Evolutionary conservation across 2,113 vertebrate genomes (phyloP).

Genomic region (Corythoichthys haematopterus): DNA sequence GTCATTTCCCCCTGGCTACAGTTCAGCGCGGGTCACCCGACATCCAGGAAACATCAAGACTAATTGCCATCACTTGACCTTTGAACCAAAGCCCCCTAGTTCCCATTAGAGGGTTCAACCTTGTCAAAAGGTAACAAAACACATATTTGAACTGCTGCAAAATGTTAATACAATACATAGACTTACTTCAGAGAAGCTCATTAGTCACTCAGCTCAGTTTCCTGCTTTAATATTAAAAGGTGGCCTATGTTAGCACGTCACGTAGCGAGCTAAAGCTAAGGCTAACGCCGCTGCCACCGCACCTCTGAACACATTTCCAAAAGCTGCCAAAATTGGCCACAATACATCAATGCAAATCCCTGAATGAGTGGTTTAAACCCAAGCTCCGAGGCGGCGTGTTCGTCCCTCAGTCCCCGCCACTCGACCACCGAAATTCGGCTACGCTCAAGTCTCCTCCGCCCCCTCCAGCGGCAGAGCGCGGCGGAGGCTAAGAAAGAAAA

Average conservation of each 20-base stretch:
- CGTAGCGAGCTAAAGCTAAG: conserved; percentile 58
- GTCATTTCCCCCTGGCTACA: conserved; percentile 4
- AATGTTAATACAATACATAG: conserved; percentile 11
- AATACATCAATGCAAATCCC: not conserved
- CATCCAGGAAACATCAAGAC: conserved; percentile 53
- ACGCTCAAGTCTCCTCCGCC: conserved; percentile 37
- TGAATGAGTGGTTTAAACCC: not conserved
- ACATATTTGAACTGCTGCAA: conserved; percentile 7
- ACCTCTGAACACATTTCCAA: not conserved
- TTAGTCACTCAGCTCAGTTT: conserved; percentile 27
- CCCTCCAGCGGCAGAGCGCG: conserved; percentile 15
- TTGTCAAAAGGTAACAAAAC: conserved; percentile 10
- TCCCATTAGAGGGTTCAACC: conserved; percentile 29
- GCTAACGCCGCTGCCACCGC: conserved; percentile 30
- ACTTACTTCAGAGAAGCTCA: not conserved
- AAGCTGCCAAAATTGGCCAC: conserved; percentile 3
- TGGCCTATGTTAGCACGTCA: conserved; percentile 55
- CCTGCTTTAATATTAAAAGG: conserved; percentile 36
- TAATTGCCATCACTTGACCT: conserved; percentile 65
- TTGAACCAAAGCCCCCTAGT: conserved; percentile 40
- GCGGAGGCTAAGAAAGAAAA: conserved; percentile 29
- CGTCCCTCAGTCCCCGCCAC: conserved; percentile 3
- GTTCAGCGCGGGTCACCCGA: conserved; percentile 50
- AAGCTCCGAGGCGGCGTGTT: not conserved
- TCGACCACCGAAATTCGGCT: conserved; percentile 30